Percentiles rank a stretch among this genome's conserved stretches.
These are phyloP conservation scores for Drosophila siamana DNA, from an alignment of 2,888 invertebrate species.

Conservation along the genomic window DNA sequence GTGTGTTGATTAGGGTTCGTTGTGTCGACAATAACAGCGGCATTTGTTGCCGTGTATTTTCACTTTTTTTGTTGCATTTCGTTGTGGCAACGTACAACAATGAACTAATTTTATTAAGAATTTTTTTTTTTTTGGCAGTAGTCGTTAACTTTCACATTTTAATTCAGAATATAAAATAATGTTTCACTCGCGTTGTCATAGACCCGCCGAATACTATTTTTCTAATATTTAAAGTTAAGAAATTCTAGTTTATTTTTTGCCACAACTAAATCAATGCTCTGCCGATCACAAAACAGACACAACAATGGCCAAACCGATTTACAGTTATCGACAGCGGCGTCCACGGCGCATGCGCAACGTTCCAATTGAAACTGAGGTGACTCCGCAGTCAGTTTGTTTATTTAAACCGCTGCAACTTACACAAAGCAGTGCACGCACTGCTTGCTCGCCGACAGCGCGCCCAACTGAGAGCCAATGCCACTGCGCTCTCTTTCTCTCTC, in stretches of 20 bases:
- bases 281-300: background rate
- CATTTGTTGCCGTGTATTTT: constrained; percentile 35
- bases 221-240: constrained; percentile 15
- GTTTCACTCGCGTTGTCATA: background rate
- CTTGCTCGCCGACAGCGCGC: constrained; percentile 31
- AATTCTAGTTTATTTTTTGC: constrained; percentile 6
- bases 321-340: constrained; percentile 27
- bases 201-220: background rate
- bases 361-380: constrained; percentile 73
- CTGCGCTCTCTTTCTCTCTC: background rate
- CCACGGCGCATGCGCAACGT: constrained; percentile 72
- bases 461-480: constrained; percentile 9
- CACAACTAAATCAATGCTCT: background rate
- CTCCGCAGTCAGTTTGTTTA: constrained; percentile 64
- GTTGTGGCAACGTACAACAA: constrained; percentile 35
- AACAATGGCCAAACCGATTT: constrained; percentile 11
- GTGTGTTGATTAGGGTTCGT: constrained; percentile 36
- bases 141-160: constrained; percentile 50
- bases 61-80: constrained; percentile 47
- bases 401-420: constrained; percentile 52
- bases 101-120: constrained; percentile 40
- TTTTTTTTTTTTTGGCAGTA: constrained; percentile 12
- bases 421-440: constrained; percentile 55
- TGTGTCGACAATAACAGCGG: too few species aligned
- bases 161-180: background rate